Evolutionary conservation across 2,888 invertebrate species (phyloP).

Genomic region (Thymelicus lineola): DNA sequence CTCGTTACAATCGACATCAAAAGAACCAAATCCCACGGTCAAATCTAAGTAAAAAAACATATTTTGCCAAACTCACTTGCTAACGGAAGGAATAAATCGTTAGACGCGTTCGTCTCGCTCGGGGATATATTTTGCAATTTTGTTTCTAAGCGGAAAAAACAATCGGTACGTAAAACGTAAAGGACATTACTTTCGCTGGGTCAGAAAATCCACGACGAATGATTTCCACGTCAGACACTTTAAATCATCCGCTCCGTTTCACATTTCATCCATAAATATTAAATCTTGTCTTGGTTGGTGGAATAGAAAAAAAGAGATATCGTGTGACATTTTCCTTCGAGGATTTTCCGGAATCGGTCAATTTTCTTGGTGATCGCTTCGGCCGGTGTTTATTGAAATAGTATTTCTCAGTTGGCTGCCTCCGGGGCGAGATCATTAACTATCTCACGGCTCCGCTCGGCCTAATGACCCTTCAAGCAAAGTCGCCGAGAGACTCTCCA

Average conservation of each 20-base stretch:
- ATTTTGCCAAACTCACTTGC: slow-evolving; percentile 72
- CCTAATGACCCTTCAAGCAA: slow-evolving; percentile 37
- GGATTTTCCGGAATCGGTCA: slow-evolving; percentile 81
- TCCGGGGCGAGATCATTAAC: slow-evolving; percentile 62
- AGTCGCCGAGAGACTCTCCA: slow-evolving; percentile 31
- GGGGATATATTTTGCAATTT: slow-evolving; percentile 73
- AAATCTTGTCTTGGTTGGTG: slow-evolving; percentile 77
- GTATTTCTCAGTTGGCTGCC: slow-evolving; percentile 77
- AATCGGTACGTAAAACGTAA: slow-evolving; percentile 80
- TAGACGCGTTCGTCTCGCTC: slow-evolving; percentile 71
- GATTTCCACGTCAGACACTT: slow-evolving; percentile 83
- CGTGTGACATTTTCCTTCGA: slow-evolving; percentile 75
- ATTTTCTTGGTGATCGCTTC: slow-evolving; percentile 80
- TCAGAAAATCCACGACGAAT: slow-evolving; percentile 82
- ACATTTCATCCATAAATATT: slow-evolving; percentile 85
- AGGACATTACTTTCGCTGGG: slow-evolving; percentile 81
- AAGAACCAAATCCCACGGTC: slow-evolving; percentile 56
- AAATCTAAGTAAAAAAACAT: slow-evolving; percentile 78
- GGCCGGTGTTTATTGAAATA: slow-evolving; percentile 80
- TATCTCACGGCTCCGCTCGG: slow-evolving; percentile 35
- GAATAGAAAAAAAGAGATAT: slow-evolving; percentile 78
- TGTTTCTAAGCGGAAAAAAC: slow-evolving; percentile 74
- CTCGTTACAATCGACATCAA: slow-evolving; percentile 76
- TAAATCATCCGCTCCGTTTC: slow-evolving; percentile 83
- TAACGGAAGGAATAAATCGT: slow-evolving; percentile 77